Percentiles rank a stretch among this genome's conserved stretches.
These are phyloP conservation scores for Hydropotes inermis DNA, from an alignment of 2,113 vertebrate species.

Conservation along the genomic window DNA sequence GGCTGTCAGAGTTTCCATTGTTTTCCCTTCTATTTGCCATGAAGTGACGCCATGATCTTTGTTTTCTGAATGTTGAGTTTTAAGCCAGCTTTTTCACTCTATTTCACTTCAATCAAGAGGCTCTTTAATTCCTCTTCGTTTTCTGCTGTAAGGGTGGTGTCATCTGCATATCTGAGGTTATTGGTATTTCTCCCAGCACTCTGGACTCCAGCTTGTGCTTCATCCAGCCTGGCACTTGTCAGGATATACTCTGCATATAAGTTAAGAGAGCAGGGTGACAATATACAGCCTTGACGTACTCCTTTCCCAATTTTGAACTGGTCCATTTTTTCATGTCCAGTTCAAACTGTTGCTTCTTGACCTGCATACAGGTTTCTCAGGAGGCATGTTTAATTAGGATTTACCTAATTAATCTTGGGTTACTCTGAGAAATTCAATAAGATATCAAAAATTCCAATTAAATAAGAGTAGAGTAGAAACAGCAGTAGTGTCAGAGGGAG, in stretches of 20 bases:
- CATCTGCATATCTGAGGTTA: not conserved
- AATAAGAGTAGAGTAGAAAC: not conserved
- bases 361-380: not conserved
- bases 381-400: not conserved
- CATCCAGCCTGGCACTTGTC: rapidly evolving
- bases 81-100: not conserved
- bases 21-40: not conserved
- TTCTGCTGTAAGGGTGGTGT: not conserved
- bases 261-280: not conserved
- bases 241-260: not conserved
- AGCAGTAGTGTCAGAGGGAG: not conserved
- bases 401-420: not conserved
- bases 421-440: not conserved
- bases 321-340: not conserved
- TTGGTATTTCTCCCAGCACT: not conserved
- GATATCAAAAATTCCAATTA: not conserved
- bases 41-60: not conserved
- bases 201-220: not conserved
- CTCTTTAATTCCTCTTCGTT: not conserved
- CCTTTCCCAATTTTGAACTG: not conserved
- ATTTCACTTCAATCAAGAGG: not conserved
- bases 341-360: not conserved
- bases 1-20: not conserved
- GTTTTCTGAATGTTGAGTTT: not conserved
- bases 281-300: not conserved